These are phyloP conservation scores for Chouioia cunea DNA, from an alignment of 2,888 invertebrate species.

Conservation along the genomic window DNA sequence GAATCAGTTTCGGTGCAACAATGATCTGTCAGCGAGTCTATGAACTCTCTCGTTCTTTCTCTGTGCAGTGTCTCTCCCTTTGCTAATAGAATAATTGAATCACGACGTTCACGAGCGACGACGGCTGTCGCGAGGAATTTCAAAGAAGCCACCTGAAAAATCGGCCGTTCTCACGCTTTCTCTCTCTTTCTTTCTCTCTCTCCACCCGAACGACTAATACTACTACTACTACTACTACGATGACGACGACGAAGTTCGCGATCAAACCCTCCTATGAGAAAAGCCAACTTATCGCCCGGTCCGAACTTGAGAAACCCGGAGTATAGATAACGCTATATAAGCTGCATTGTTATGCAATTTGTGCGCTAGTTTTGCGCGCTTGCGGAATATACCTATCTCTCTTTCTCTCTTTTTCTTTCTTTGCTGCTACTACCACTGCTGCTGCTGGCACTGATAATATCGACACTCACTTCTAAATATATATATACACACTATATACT, in stretches of 20 bases:
- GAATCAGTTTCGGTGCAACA: constrained; percentile 5
- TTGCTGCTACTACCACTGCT: too few relatives aligned
- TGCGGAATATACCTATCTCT: constrained; percentile 13
- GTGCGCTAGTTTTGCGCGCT: constrained; percentile 4
- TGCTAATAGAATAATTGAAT: constrained; percentile 47
- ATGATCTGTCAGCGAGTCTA: not conserved
- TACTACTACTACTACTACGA: too few relatives aligned
- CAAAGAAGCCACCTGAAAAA: constrained; percentile 49
- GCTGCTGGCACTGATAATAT: too few relatives aligned
- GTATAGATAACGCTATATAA: constrained; percentile 1
- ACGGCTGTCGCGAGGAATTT: constrained; percentile 40
- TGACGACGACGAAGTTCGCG: not conserved
- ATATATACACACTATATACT: too few relatives aligned
- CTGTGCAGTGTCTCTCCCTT: not conserved
- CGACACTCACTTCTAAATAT: too few relatives aligned
- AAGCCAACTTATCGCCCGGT: constrained; percentile 6
- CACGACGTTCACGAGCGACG: constrained; percentile 43
- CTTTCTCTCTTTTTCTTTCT: too few relatives aligned
- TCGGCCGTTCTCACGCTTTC: constrained; percentile 48
- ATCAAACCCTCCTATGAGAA: constrained; percentile 26
- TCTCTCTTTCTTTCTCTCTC: constrained; percentile 24
- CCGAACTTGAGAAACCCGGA: not conserved
- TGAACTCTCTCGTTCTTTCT: not conserved
- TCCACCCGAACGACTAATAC: too few relatives aligned
- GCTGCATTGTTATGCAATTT: constrained; percentile 22